Base-by-base conservation (phyloP, 2,113 vertebrate genomes). In the Sinosuthora webbiana region DNA sequence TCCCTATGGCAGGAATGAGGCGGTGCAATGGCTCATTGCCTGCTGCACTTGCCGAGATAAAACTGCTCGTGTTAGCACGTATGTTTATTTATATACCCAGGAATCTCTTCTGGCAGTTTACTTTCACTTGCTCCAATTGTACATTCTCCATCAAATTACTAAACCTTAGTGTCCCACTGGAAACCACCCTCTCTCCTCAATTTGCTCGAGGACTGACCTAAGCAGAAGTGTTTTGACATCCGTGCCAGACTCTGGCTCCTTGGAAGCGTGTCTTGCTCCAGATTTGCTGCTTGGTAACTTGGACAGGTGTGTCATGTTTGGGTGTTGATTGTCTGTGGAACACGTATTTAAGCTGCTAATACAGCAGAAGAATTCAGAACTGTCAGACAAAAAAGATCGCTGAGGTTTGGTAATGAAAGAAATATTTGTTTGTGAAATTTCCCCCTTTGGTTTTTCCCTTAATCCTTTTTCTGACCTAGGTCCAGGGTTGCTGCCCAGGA, bases 81-180 rank as follows among this genome's bases (percentile, higher is more conserved):
- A 3, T 87, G 57, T 91, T 96, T 94, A 70, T 97, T 95, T 94
- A 75, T 57, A 37, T 18, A 90, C 57, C 68, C 92, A 89, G 81
- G 76, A 93, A 97, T 95, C 68, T 73, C 95, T 63, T 75, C 59
- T 92, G 91, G 67, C 65, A 91, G 93, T 96, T 92, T 89, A 62
- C 64, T 92, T 91, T 77, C 83, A 53, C 77, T 94, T 87, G 63
- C 45, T 93, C 33, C 57, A 89, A 57, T 62, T 57, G 65, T 37
- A 68, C 63, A 37, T 94, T 96, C 87, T 94, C 68, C 67, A 74
- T 83, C 70, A 50, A 77, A 52, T 74, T 62, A 39, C 44, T 80
- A 39, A 92, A 50, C 67, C 65, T 75, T 30, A 60, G 37, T 77
- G 35, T 50, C 65, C 83, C 81, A 20, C 64, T 87, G 87, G 93